These are phyloP conservation scores for Cyphomyrmex costatus DNA, from an alignment of 1,140 invertebrate species.

Conservation along the genomic window DNA sequence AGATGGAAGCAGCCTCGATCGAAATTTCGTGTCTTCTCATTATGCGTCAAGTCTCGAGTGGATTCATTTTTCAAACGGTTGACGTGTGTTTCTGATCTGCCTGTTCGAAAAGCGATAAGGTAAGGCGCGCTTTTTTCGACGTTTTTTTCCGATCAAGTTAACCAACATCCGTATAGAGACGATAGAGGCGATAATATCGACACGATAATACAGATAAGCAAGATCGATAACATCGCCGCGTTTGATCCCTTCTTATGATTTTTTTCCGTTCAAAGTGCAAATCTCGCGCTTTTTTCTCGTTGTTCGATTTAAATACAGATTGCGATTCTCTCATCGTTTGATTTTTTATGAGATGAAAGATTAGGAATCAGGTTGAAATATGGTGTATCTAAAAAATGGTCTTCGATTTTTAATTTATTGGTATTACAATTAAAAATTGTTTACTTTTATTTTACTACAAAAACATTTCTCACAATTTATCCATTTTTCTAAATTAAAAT, in stretches of 20 bases:
- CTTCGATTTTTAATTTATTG: not conserved
- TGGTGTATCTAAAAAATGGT: too few species aligned
- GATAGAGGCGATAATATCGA: conserved; percentile 25
- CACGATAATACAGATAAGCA: conserved; percentile 4
- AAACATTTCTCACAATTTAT: not conserved
- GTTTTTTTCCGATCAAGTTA: conserved; percentile 7
- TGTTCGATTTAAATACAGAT: conserved; percentile 1
- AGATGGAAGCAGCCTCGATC: not conserved
- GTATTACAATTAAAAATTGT: not conserved
- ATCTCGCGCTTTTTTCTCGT: not conserved
- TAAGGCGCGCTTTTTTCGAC: conserved; percentile 2
- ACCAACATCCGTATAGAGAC: not conserved
- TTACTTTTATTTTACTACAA: not conserved
- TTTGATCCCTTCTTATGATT: not conserved
- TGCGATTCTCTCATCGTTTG: not conserved
- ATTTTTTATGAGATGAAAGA: not conserved
- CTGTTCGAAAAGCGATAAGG: conserved; percentile 23
- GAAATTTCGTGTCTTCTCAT: conserved; percentile 43
- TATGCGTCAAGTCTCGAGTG: conserved; percentile 1
- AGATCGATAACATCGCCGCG: conserved; percentile 1
- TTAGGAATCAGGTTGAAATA: not conserved
- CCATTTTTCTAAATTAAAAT: not conserved
- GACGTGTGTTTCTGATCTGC: conserved; percentile 6
- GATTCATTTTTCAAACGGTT: conserved; percentile 20
- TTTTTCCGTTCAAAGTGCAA: not conserved